Base-by-base conservation (phyloP, 2,888 invertebrate genomes). In the Eristalis arbustorum region DNA sequence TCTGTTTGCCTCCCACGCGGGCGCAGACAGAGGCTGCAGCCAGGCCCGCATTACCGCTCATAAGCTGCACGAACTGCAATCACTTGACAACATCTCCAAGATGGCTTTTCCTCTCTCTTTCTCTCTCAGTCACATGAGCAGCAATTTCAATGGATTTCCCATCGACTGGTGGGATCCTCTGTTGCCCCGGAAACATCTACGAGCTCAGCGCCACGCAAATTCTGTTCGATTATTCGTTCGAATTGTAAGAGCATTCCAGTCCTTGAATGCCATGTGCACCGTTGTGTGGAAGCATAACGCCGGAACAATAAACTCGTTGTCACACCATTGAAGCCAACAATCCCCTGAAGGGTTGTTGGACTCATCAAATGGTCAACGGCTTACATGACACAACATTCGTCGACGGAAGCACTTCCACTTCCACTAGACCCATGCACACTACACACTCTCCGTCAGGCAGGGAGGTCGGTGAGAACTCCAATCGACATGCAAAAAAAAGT, bases 301-400 rank as follows among this genome's bases (percentile, higher is more conserved):
- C 18, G 18, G 18, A 57, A 63, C 66, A 82, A 77, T 62, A 63
- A 61, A 74, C 61, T 61, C n/a, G 74, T 81, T 69, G 57, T 57
- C 37, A 71, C 57, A 37, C 56, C 49, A 68, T 64, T 83, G 63
- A 40, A 59, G 63, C 57, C 13, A 61, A 74, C 73, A 59, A 68
- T 68, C 28, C 64, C 69, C 73, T 59, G 37, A 73, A 77, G 78
- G 77, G 83, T 76, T 83, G 59, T 78, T 83, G 63, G 73, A 78
- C 83, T 63, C 77, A 83, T 83, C 77, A 83, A 83, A 83, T 78
- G 73, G 77, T 83, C 83, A 78, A 83, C 73, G 73, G 28, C 77
- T 74, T 59, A 69, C 62, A 34, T 63, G 22, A 64, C 14, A 40
- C 64, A 56, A 57, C 40, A 57, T 25, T 3, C 57, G 59, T 25